phyloP scores from a whole-genome alignment of 2,888 invertebrate species.

The Cenopis cana region DNA sequence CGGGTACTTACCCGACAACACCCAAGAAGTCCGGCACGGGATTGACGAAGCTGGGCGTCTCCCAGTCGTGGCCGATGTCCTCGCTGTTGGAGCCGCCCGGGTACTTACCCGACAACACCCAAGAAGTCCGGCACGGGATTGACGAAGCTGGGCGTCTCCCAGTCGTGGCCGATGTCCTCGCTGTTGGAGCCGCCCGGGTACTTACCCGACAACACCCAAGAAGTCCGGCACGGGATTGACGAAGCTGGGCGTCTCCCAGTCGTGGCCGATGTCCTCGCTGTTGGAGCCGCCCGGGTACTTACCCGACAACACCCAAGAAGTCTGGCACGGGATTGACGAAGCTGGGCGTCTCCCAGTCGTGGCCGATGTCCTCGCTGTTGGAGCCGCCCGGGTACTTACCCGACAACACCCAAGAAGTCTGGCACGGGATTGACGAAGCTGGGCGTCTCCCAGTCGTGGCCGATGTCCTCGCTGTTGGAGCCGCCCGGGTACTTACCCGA shows the following conservation, averaged over 20 bases:
- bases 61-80: constrained; percentile 88
- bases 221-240: constrained; percentile 96
- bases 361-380: constrained; percentile 88
- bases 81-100: constrained; percentile 91
- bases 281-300: constrained; percentile 91
- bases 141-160: constrained; percentile 90
- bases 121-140: constrained; percentile 97
- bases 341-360: constrained; percentile 89
- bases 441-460: constrained; percentile 88
- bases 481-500: constrained; percentile 90
- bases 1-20: constrained; percentile 86
- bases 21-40: constrained; percentile 96
- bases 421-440: constrained; percentile 94
- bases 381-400: constrained; percentile 90
- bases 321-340: constrained; percentile 96
- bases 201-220: constrained; percentile 90
- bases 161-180: constrained; percentile 87
- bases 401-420: constrained; percentile 95
- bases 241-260: constrained; percentile 90
- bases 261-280: constrained; percentile 87
- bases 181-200: constrained; percentile 91
- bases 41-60: constrained; percentile 90
- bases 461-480: constrained; percentile 89
- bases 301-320: constrained; percentile 94
- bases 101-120: constrained; percentile 88